Evolutionary conservation across 2,888 invertebrate genomes (phyloP), one percentile per base, ranked within the genome.

Genomic region (Neocrepidodera transversa): DNA sequence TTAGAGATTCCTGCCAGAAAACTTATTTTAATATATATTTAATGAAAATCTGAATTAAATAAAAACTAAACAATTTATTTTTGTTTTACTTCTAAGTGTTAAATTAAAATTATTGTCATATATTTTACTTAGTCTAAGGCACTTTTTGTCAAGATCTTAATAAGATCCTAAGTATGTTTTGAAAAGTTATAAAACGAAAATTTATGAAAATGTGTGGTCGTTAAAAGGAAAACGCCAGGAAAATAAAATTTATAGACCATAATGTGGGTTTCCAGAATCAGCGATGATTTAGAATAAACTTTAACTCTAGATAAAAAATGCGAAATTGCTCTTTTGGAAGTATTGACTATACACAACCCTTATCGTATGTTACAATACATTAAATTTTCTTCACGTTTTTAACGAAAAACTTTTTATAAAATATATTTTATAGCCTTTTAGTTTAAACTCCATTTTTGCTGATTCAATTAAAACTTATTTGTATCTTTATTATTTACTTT

Each of bases 201-300:
- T 52, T 42, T 52, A 52, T 52, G 43, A 52, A 52, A n/a, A n/a
- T 30, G 42, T 28, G 16, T 7, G 17, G 28, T 28, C 51, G 26
- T 51, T 40, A 40, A 26, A n/a, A 16, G 42, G 35, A 52, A 35
- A 52, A 52, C 32, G 42, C 32, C 32, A 43, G 10, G 42, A 20
- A 32, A 42, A 17, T 26, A 26, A 52, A 52, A 52, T 52, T 52
- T 52, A 52, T 52, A 43, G 52, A 8, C 52, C 42, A 52, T 52
- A 52, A 52, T 20, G 42, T 14, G 16, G 32, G 10, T 2, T 30
- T 52, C 32, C 8, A 32, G 43, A 30, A 32, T 18, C 49, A 52
- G 20, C 18, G 32, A 52, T 52, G 42, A 43, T 52, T 32, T 43
- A 52, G 7, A 32, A 43, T n/a, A 43, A 52, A 52, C 17, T 52